Conservation (phyloP, 2,888 invertebrate species). For the Vesta saturnalis region DNA sequence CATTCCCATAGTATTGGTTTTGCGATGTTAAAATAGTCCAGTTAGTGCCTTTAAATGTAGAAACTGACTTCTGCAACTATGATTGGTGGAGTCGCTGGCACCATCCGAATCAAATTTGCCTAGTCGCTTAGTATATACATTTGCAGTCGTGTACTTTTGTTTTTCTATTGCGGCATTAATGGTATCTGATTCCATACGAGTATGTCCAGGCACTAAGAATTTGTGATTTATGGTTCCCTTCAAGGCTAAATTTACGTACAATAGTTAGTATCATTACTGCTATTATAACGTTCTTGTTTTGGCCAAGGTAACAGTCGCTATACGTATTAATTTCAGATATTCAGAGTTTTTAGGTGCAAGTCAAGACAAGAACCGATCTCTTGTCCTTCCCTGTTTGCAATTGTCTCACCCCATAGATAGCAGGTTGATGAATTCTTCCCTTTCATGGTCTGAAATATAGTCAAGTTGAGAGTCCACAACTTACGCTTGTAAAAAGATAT, state of each 20-base stretch:
- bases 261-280: not conserved
- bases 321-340: too few species aligned
- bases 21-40: not conserved
- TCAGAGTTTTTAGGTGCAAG: too few species aligned
- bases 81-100: not conserved
- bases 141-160: constrained; percentile 8
- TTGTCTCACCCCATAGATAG: too few species aligned
- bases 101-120: constrained; percentile 4
- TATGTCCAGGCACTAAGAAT: not conserved
- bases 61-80: not conserved
- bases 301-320: not conserved
- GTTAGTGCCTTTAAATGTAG: not conserved
- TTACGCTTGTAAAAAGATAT: too few species aligned
- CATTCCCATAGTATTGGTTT: too few species aligned
- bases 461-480: too few species aligned
- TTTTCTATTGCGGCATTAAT: not conserved
- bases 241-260: not conserved
- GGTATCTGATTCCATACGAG: too few species aligned
- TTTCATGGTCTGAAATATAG: too few species aligned
- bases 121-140: not conserved
- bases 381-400: too few species aligned
- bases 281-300: not conserved
- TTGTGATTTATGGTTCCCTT: not conserved
- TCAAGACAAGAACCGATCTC: too few species aligned
- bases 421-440: too few species aligned